Conservation (phyloP, 2,113 vertebrate species). For the Tinamus guttatus region DNA sequence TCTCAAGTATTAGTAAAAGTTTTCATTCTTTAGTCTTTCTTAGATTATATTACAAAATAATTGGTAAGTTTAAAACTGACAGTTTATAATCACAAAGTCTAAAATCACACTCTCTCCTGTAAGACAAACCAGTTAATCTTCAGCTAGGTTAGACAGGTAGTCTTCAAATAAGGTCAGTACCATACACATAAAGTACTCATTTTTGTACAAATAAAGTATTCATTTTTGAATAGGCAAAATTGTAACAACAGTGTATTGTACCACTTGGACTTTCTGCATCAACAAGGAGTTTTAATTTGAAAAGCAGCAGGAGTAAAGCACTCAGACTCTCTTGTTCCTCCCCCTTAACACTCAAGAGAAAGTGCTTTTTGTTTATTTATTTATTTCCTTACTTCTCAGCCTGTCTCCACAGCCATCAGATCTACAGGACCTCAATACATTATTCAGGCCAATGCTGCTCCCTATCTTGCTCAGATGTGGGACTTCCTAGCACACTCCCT, state of each 20-base stretch:
- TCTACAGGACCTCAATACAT: conserved; percentile 75
- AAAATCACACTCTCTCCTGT: neutral
- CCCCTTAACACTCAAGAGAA: neutral
- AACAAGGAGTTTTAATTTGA: neutral
- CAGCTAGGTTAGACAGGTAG: neutral
- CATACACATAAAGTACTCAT: neutral
- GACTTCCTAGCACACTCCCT: neutral
- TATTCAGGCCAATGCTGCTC: conserved; percentile 78
- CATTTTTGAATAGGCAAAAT: neutral
- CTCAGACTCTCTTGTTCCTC: neutral
- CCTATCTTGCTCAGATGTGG: conserved; percentile 19
- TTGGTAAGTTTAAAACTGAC: neutral
- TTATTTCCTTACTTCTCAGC: neutral
- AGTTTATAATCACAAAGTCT: neutral
- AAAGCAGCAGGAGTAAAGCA: neutral
- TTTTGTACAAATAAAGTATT: no score
- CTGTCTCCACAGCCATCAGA: conserved; percentile 80
- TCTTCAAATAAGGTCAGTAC: neutral
- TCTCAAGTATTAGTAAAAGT: neutral
- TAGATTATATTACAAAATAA: neutral
- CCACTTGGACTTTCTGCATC: neutral
- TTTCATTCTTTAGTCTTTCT: neutral
- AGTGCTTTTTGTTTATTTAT: neutral
- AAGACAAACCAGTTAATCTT: neutral
- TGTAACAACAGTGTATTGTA: neutral